Base-by-base conservation (phyloP, 1,140 invertebrate species). In the Phortica variegata region DNA sequence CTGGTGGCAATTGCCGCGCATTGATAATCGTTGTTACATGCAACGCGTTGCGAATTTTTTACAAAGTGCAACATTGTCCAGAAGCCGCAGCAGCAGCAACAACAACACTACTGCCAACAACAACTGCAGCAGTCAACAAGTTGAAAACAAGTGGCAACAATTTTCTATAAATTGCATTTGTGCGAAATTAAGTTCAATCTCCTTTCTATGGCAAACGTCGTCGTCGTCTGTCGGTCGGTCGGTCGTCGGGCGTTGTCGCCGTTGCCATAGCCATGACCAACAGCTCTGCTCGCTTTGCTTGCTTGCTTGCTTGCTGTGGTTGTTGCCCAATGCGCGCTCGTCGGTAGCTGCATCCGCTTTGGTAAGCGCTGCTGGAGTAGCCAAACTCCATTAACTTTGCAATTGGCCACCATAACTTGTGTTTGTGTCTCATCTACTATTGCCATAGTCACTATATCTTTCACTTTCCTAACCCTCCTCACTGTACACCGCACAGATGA, bases 341-440 rank as follows among this genome's bases (percentile, higher is more conserved):
- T 15, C 32, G 32, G 6, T 15, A 8, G 32, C 13, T 9, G 46
- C 54, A 48, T 53, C 54, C 54, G 54, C 33, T 56, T 46, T 31
- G 36, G 36, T 44, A 44, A 17, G 16, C 63, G 52, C 63, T 68
- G 63, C 57, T 68, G 63, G 63, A 68, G 63, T 68, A 68, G 63
- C 63, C 63, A 68, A 68, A 68, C 63, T 68, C 65, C 65, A 68
- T 68, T 68, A 68, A 68, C 65, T 68, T 68, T 65, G 65, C 65
- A 68, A 68, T 68, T 69, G 65, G 60, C 65, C 59, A 69, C 65
- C 65, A 68, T 69, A 68, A 68, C 65, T 69, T 66, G 49, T 42
- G 62, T 53, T 52, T 46, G 49, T 38, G 48, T 15, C 9, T 15
- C 50, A 40, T 43, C 52, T 49, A 29, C 61, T 47, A 49, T 49